Percentiles rank a stretch among this genome's conserved stretches.
These are phyloP conservation scores for Bostrychus sinensis DNA, from an alignment of 2,113 vertebrate genomes.

Conservation along the genomic window DNA sequence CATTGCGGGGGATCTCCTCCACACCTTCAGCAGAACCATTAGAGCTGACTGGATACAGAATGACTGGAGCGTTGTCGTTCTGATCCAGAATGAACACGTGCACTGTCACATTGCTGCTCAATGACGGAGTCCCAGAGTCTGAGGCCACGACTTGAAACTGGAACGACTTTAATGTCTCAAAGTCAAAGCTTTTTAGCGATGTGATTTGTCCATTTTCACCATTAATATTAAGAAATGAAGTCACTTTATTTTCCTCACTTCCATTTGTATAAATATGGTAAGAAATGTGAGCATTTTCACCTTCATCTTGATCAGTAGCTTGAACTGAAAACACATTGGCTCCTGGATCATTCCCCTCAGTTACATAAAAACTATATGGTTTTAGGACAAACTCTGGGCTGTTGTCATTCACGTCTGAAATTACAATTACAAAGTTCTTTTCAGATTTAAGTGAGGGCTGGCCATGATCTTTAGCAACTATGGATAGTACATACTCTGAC, in stretches of 20 bases:
- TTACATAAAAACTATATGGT: background rate
- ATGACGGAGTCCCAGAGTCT: slow-evolving; percentile 53
- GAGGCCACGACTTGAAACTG: slow-evolving; percentile 20
- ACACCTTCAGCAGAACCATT: too few relatives aligned
- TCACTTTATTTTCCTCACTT: slow-evolving; percentile 24
- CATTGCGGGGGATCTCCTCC: too few relatives aligned
- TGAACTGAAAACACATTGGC: background rate
- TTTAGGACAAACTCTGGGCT: slow-evolving; percentile 1
- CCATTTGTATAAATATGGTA: background rate
- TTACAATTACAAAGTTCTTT: background rate
- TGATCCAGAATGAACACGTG: slow-evolving; percentile 49
- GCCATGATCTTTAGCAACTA: slow-evolving; percentile 68
- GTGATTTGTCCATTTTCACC: slow-evolving; percentile 56
- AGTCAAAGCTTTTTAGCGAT: slow-evolving; percentile 59
- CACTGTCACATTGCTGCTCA: slow-evolving; percentile 37
- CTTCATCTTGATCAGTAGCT: background rate
- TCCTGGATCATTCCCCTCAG: background rate
- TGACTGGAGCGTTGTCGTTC: slow-evolving; percentile 49
- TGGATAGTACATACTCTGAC: slow-evolving; percentile 76
- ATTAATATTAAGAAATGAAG: slow-evolving; percentile 61
- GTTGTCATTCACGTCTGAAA: background rate
- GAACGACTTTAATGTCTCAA: slow-evolving; percentile 38
- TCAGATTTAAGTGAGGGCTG: slow-evolving; percentile 43
- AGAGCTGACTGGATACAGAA: too few relatives aligned
- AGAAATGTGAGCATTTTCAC: background rate